Percentiles rank a stretch among this genome's conserved stretches.
Evolutionary conservation across 2,888 invertebrate genomes (phyloP).

Genomic region (Resseliella maxima): DNA sequence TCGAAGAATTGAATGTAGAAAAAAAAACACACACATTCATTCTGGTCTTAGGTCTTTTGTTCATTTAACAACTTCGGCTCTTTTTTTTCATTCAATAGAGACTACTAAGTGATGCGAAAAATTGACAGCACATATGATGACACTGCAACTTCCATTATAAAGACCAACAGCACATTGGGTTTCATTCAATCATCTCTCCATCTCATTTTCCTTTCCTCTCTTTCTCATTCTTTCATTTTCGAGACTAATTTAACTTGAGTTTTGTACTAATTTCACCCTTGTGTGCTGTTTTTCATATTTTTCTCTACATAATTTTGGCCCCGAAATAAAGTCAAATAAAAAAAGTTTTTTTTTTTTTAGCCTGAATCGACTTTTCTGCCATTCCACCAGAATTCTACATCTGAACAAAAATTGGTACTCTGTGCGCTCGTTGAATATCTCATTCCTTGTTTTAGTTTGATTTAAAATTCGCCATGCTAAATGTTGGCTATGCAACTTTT

Average conservation of each 20-base stretch:
- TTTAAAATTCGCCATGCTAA: not conserved
- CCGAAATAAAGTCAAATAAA: slow-evolving; percentile 10
- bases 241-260: slow-evolving; percentile 32
- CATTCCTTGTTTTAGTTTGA: not conserved
- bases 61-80: not conserved
- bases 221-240: not conserved
- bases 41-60: not conserved
- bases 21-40: not conserved
- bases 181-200: too few relatives aligned
- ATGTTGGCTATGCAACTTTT: slow-evolving; percentile 22
- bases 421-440: too few relatives aligned
- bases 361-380: too few relatives aligned
- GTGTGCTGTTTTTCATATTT: slow-evolving; percentile 47
- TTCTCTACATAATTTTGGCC: not conserved
- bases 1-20: not conserved
- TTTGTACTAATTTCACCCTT: slow-evolving; percentile 53
- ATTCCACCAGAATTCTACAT: too few relatives aligned
- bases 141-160: slow-evolving; percentile 24
- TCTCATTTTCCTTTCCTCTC: not conserved
- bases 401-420: too few relatives aligned
- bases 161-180: slow-evolving; percentile 8
- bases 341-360: not conserved
- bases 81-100: not conserved
- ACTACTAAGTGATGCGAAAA: slow-evolving; percentile 27
- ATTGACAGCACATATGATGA: slow-evolving; percentile 55